These are phyloP conservation scores for Morone chrysops DNA, from an alignment of 2,113 vertebrate species.

Conservation along the genomic window DNA sequence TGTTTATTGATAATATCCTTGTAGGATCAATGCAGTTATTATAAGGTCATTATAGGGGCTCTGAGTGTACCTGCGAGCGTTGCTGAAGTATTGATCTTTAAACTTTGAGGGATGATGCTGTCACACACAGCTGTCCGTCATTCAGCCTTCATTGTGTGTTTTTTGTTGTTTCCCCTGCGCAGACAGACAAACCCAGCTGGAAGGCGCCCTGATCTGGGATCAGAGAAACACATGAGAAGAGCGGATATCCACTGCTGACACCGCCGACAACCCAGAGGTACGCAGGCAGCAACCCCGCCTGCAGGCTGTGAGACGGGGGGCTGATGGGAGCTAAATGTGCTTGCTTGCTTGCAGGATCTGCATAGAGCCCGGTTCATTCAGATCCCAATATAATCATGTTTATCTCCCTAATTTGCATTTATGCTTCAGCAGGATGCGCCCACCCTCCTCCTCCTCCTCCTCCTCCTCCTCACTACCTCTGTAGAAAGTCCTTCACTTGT, in stretches of 20 bases:
- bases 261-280: slow-evolving; percentile 19
- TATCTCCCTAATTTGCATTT: background rate
- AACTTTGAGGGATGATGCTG: background rate
- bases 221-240: background rate
- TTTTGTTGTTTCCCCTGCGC: no score
- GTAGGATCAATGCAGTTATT: background rate
- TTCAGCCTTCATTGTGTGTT: background rate
- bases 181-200: slow-evolving; percentile 9
- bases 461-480: background rate
- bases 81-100: background rate
- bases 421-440: background rate
- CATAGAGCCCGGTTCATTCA: slow-evolving; percentile 1
- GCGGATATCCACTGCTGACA: background rate
- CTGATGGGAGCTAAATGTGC: no score
- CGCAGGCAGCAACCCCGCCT: background rate
- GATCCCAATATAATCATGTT: background rate
- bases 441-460: background rate
- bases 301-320: no score
- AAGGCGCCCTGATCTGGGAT: background rate
- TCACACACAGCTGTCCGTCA: background rate
- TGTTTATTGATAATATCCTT: background rate
- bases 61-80: background rate
- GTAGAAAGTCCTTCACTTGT: background rate
- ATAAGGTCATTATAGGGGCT: background rate
- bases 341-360: slow-evolving; percentile 25